Evolutionary conservation across 2,888 invertebrate genomes (phyloP), one percentile per base, ranked within the genome.

Genomic region (Melieria crassipennis): DNA sequence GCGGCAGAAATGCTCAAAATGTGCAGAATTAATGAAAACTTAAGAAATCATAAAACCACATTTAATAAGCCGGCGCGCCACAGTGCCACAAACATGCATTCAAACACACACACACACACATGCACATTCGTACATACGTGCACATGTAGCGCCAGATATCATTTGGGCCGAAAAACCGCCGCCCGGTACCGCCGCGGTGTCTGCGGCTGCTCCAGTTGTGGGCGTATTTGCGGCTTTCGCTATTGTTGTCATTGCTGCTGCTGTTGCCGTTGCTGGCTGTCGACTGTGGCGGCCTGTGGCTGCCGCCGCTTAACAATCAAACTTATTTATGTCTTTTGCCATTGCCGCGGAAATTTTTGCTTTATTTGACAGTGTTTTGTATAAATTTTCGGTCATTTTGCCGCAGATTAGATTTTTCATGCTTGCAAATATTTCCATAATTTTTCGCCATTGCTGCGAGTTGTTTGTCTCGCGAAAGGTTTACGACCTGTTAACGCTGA

Each of bases 281-380:
- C 30, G 30, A 30, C 30, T 30, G 30, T 52, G 7, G 42, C 45
- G 30, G 58, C 45, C 46, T 52, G 61, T 52, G 50, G 30, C 30
- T 52, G 61, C 50, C 60, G 30, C 2, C 30, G 61, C 43, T 46
- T 45, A 60, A 67, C 67, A 62, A 69, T 69, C 55, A 63, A 69
- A 63, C 69, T 69, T 69, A 69, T 69, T 69, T 69, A 69, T 69
- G 69, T 69, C 63, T 47, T 46, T 57, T 63, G 69, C 47, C 47
- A 69, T 69, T 69, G 55, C 47, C 56, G 10, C 48, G 42, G 69
- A 47, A 69, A 69, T 47, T 63, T 63, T 69, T 69, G 69, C 62
- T 69, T 76, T 78, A 73, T 73, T 65, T 72, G 70, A 70, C 65
- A 69, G 52, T 69, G 55, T 69, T 72, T 62, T 47, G 69, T 48